Conservation (phyloP, 1,140 invertebrate species). For the Dendrolimus kikuchii region DNA sequence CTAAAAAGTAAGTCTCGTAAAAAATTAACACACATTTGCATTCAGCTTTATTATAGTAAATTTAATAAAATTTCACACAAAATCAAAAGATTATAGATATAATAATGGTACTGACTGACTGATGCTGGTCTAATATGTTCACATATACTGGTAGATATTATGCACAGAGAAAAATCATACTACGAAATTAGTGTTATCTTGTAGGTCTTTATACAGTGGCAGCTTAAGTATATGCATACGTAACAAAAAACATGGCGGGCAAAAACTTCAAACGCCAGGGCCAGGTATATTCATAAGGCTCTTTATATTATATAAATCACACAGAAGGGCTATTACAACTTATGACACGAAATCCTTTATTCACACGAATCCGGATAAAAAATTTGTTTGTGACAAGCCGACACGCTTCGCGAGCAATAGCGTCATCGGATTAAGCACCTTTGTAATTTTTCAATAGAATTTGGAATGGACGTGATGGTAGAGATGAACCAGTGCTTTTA, state of each 20-base stretch:
- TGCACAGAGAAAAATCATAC: no score
- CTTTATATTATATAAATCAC: conserved; percentile 59
- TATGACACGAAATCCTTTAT: conserved; percentile 63
- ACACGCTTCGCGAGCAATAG: conserved; percentile 42
- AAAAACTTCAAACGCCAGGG: conserved; percentile 27
- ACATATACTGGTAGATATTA: no score
- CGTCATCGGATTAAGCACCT: conserved; percentile 52
- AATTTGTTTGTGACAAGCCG: conserved; percentile 18
- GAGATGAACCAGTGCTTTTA: conserved; percentile 51
- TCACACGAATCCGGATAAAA: conserved; percentile 40
- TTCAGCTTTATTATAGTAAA: no score
- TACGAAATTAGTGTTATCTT: no score
- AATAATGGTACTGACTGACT: no score
- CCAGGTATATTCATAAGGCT: conserved; percentile 40
- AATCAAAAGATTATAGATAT: no score
- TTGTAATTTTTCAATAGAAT: conserved; percentile 43
- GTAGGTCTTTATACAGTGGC: no score
- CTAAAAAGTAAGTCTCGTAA: no score
- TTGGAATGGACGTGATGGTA: conserved; percentile 51
- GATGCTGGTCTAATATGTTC: no score
- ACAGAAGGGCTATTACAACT: conserved; percentile 40
- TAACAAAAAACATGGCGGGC: conserved; percentile 26
- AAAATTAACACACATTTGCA: no score
- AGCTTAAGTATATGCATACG: no score
- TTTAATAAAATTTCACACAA: no score